Percentiles rank a stretch among this genome's conserved stretches.
Evolutionary conservation across 2,888 invertebrate species (phyloP).

Genomic region (Limnephilus rhombicus): DNA sequence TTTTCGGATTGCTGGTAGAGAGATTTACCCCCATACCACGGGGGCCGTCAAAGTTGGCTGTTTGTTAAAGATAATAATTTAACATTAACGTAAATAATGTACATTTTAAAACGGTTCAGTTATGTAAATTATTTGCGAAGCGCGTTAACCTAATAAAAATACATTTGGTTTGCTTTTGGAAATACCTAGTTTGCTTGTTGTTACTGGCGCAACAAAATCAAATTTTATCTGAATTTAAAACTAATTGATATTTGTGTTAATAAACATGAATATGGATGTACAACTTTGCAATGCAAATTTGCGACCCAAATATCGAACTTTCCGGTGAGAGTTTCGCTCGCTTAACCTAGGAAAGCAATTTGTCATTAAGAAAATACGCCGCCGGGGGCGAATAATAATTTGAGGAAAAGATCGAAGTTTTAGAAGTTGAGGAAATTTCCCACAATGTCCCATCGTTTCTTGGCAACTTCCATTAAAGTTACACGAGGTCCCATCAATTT

Average conservation of each 20-base stretch:
- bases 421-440: constrained; percentile 31
- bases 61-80: no score
- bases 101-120: no score
- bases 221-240: not conserved
- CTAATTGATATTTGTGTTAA: not conserved
- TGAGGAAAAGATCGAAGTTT: constrained; percentile 35
- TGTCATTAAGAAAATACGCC: constrained; percentile 21
- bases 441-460: constrained; percentile 28
- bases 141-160: not conserved
- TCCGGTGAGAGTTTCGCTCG: not conserved
- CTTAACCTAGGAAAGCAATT: constrained; percentile 7
- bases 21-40: no score
- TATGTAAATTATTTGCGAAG: no score
- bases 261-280: not conserved
- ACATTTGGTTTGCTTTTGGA: not conserved
- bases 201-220: not conserved
- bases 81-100: no score
- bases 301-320: not conserved
- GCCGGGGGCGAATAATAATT: constrained; percentile 27
- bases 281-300: not conserved
- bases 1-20: no score
- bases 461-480: constrained; percentile 38
- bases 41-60: no score
- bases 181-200: not conserved
- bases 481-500: constrained; percentile 57